A percentile compares a stretch with the other conserved stretches of the same genome.
Conservation (phyloP, 2,888 invertebrate genomes). For the Minunthozetes semirufus region DNA sequence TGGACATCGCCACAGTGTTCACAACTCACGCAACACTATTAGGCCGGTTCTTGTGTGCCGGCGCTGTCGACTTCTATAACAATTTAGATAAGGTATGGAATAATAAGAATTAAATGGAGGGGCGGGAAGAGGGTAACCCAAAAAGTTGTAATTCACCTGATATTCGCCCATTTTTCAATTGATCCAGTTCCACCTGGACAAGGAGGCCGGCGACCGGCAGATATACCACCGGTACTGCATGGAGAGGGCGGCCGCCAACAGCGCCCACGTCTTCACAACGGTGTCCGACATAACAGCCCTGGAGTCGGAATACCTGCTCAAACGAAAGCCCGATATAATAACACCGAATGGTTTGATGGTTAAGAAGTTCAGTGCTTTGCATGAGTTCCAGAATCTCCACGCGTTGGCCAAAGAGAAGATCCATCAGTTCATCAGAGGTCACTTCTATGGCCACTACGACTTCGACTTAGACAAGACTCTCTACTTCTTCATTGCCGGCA, state of each 20-base stretch:
- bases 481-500: conserved; percentile 97
- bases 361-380: conserved; percentile 94
- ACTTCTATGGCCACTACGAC: conserved; percentile 98
- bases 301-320: conserved; percentile 90
- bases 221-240: conserved; percentile 98
- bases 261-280: conserved; percentile 90
- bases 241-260: conserved; percentile 87
- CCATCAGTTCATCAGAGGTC: conserved; percentile 93
- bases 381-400: conserved; percentile 98
- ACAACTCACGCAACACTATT: conserved; percentile 97
- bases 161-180: too few species aligned
- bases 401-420: conserved; percentile 95
- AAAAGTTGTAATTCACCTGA: too few species aligned
- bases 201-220: conserved; percentile 95
- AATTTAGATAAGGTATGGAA: conserved; percentile 64
- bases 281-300: conserved; percentile 93
- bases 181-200: conserved; percentile 72
- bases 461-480: conserved; percentile 96
- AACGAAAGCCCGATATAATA: conserved; percentile 72
- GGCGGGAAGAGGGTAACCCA: too few species aligned
- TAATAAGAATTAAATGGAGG: too few species aligned
- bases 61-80: conserved; percentile 98
- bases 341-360: conserved; percentile 98
- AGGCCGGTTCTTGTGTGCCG: conserved; percentile 94
- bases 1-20: conserved; percentile 91